Evolutionary conservation across 2,888 invertebrate genomes (phyloP), one percentile per base, ranked within the genome.

Genomic region (Zelleria hepariella): DNA sequence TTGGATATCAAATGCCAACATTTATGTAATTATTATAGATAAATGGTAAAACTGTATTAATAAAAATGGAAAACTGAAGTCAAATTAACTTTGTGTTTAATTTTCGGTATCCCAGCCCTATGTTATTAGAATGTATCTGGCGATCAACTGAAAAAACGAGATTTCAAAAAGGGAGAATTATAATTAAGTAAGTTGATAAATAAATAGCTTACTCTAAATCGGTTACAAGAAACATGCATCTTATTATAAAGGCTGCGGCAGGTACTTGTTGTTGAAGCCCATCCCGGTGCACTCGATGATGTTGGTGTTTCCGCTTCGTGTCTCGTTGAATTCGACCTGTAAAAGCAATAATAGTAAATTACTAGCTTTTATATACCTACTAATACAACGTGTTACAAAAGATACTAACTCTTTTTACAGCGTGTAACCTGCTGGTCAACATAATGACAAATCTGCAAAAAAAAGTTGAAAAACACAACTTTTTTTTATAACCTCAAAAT

Each of bases 271-370:
- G 0, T 63, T 59, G 20, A 73, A 65, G 4, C 84, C 82, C 47
- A 87, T 52, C 0, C 90, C 90, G 2, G 64, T 68, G 62, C 90
- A 90, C 62, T 83, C 77, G 5, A 90, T 86, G 1, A 90, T 71
- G 58, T 84, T 84, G 54, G 74, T 72, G 0, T 67, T 67, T 2
- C 77, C 86, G 0, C 80, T 71, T 0, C 73, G 70, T 20, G 67
- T 66, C 27, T 90, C 73, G 18, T 73, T 74, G 74, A 90, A 90
- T 64, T 86, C 82, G 0, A 78, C 78, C 90, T 91, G 77, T 49
- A 82, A 86, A 62, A 49, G 2, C n/a, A 49, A 7, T 15, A 48
- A 48, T 5, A 2, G 2, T 32, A 5, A 32, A 32, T 10, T 10
- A 32, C 32, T 32, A 10, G 32, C 8, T 6, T 5, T n/a, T n/a